Evolutionary conservation across 1,140 invertebrate genomes (phyloP).

Genomic region (Drosophila yakuba): DNA sequence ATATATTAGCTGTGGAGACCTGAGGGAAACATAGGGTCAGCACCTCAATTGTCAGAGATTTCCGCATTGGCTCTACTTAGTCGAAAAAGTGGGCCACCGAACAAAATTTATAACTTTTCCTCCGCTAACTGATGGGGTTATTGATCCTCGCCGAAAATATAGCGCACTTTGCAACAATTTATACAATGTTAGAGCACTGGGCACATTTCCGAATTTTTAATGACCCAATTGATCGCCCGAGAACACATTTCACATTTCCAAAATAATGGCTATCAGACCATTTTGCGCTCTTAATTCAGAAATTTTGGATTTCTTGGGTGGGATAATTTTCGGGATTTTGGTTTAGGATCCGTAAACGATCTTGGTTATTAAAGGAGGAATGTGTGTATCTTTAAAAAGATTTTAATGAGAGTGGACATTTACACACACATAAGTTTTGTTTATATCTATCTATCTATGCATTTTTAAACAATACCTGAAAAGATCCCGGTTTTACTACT

Average conservation of each 20-base stretch:
- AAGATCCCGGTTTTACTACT: neutral
- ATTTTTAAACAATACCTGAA: neutral
- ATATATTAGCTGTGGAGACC: slow-evolving; percentile 46
- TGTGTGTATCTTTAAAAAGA: neutral
- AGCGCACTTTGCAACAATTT: slow-evolving; percentile 1
- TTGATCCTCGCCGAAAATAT: slow-evolving; percentile 26
- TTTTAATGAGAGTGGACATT: too few species aligned
- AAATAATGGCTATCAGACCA: slow-evolving; percentile 25
- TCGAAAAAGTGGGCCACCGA: slow-evolving; percentile 40
- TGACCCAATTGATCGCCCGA: slow-evolving; percentile 33
- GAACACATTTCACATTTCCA: slow-evolving; percentile 29
- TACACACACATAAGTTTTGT: too few species aligned
- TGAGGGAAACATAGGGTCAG: slow-evolving; percentile 31
- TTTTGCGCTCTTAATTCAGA: slow-evolving; percentile 1
- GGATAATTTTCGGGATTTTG: neutral
- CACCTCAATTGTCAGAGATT: slow-evolving; percentile 46
- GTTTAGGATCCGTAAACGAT: neutral
- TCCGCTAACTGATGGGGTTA: slow-evolving; percentile 26
- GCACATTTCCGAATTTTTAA: slow-evolving; percentile 25
- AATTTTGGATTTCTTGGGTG: neutral
- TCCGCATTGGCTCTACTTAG: slow-evolving; percentile 47
- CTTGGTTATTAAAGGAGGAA: neutral
- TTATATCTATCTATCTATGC: too few species aligned
- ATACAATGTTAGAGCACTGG: slow-evolving; percentile 12
- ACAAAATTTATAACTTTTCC: slow-evolving; percentile 32